Percentiles rank a stretch among this genome's conserved stretches.
Conservation (phyloP, 1,140 invertebrate genomes). For the Microplitis mediator region DNA sequence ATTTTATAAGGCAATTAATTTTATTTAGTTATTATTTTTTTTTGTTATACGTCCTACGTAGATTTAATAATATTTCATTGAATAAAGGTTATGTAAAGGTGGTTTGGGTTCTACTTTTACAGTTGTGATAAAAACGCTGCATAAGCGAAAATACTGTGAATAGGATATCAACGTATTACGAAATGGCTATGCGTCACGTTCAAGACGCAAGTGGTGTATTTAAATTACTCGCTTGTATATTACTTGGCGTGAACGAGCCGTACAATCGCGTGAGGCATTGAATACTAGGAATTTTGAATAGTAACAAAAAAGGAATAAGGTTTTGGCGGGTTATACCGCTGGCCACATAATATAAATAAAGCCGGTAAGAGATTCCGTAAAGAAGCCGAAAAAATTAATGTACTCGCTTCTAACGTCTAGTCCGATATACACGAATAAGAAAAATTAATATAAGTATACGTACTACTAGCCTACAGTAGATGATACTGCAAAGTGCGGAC, state of each 20-base stretch:
- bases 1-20: too few species aligned
- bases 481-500: constrained; percentile 34
- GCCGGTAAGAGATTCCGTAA: not conserved
- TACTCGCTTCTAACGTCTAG: constrained; percentile 38
- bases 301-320: not conserved
- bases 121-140: constrained; percentile 61
- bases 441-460: constrained; percentile 51
- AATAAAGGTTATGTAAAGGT: constrained; percentile 32
- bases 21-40: not conserved
- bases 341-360: constrained; percentile 8
- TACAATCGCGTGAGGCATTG: constrained; percentile 19
- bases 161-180: constrained; percentile 57
- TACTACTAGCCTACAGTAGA: constrained; percentile 52
- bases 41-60: constrained; percentile 33
- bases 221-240: constrained; percentile 16
- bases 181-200: constrained; percentile 47
- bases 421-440: constrained; percentile 36
- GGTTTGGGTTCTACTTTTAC: constrained; percentile 60
- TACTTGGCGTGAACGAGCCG: constrained; percentile 24
- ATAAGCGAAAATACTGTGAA: constrained; percentile 63
- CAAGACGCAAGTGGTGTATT: constrained; percentile 24
- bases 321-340: not conserved
- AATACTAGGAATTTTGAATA: not conserved
- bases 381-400: constrained; percentile 8
- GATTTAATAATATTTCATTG: constrained; percentile 26